Percentiles rank a stretch among this genome's conserved stretches.
Evolutionary conservation across 2,888 invertebrate genomes (phyloP).

Genomic region (Sarcophaga subvicina): DNA sequence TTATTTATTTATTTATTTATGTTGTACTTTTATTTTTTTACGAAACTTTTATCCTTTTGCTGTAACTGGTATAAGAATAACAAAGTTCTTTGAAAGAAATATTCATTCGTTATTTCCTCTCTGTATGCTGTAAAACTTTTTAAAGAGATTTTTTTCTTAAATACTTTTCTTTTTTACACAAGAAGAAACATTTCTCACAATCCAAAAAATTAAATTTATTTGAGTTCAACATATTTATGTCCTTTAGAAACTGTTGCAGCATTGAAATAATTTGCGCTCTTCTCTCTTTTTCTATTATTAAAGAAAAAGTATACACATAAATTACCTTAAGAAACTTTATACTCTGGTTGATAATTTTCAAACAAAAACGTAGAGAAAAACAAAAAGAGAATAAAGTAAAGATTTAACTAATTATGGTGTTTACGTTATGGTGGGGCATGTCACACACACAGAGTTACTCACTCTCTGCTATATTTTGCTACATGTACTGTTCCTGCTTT

Average conservation of each 20-base stretch:
- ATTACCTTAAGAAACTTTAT: slow-evolving; percentile 45
- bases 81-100: background rate
- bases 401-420: slow-evolving; percentile 71
- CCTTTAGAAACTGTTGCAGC: background rate
- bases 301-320: slow-evolving; percentile 37
- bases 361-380: background rate
- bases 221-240: background rate
- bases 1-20: background rate
- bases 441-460: slow-evolving; percentile 30
- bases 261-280: slow-evolving; percentile 47
- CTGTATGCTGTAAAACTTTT: background rate
- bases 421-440: slow-evolving; percentile 63
- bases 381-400: background rate
- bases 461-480: background rate
- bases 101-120: background rate
- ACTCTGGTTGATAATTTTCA: slow-evolving; percentile 26
- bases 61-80: background rate
- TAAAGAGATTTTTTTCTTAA: background rate
- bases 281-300: background rate
- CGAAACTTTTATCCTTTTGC: background rate
- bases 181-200: background rate
- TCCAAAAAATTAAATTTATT: slow-evolving; percentile 1
- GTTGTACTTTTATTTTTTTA: background rate
- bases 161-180: too few relatives aligned
- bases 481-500: background rate